Evolutionary conservation across 2,888 invertebrate genomes (phyloP).

Genomic region (Ischnus inquisitorius): DNA sequence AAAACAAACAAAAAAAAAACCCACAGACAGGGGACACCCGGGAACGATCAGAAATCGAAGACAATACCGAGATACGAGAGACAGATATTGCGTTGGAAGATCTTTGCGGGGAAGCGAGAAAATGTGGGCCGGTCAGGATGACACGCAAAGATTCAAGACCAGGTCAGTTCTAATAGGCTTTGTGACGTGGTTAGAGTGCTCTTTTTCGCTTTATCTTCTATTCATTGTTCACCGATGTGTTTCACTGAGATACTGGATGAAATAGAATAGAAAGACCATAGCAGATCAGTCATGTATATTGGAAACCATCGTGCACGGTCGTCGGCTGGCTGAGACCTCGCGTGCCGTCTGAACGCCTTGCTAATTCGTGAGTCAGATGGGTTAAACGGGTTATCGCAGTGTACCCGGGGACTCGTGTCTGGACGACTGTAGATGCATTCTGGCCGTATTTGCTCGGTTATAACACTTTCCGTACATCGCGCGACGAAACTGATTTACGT

Average conservation of each 20-base stretch:
- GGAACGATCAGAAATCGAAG: constrained; percentile 39
- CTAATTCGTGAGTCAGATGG: constrained; percentile 71
- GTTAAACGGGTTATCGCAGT: constrained; percentile 70
- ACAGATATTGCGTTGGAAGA: constrained; percentile 9
- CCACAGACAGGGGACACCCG: background rate
- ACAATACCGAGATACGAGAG: constrained; percentile 3
- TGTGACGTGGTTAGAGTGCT: background rate
- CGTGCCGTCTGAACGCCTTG: constrained; percentile 68
- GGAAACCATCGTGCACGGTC: constrained; percentile 42
- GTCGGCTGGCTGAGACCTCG: constrained; percentile 64
- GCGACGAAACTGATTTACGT: too few species aligned
- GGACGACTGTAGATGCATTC: constrained; percentile 10
- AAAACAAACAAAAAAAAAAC: background rate
- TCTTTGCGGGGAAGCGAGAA: constrained; percentile 40
- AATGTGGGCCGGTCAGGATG: constrained; percentile 83
- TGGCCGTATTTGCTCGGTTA: constrained; percentile 19
- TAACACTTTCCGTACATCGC: background rate
- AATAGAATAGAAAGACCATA: background rate
- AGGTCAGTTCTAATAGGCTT: constrained; percentile 73
- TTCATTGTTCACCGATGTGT: background rate
- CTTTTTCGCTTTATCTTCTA: constrained; percentile 3
- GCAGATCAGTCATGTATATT: constrained; percentile 36
- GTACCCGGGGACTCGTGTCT: background rate
- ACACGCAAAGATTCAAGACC: constrained; percentile 82
- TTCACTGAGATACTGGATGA: background rate